Evolutionary conservation across 2,797 vertebrate genomes (phyloP), one percentile per base, ranked within the genome.

Genomic region (Aselliscus stoliczkanus): DNA sequence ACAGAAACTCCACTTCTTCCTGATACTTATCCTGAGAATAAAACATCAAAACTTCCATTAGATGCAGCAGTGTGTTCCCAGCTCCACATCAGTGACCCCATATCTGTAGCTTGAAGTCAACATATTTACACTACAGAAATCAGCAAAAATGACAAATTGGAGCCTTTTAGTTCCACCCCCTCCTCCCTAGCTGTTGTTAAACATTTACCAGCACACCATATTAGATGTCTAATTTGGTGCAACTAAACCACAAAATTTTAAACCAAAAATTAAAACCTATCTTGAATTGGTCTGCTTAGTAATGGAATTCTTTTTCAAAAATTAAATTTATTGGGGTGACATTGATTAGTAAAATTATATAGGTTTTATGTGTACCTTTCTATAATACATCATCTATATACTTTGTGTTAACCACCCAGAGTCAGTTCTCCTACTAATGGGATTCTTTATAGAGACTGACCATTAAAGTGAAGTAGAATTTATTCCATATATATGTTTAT

Each of bases 21-120:
- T 77, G 70, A 96, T 94, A 76, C 6, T 10, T 2, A 0, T 21
- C 60, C 9, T 0, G 60, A 20, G 50, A 84, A 69, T 29, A 85
- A 54, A 62, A 31, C n/a, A 2, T 7, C 1, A 70, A 58, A 27
- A 62, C 18, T 58, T 21, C n/a, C 13, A 39, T 21, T 60, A 10
- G 23, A 47, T 14, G 5, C 4, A 5, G 15, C 3, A 3, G 14
- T 50, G 11, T 12, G 6, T 62, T 58, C 52, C 44, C 64, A 80
- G 2, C 20, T 75, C 70, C n/a, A 7, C 0, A 1, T 27, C 88
- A 82, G 62, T 6, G 67, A 20, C 5, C 3, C 37, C 31, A n/a
- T 7, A 7, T 2, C 0, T 1, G 5, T 2, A 37, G 31, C 60
- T 39, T 27, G 18, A 80, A 50, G 69, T 31, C 3, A 1, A 18